A percentile compares a stretch with the other conserved stretches of the same genome.
phyloP scores from a whole-genome alignment of 1,140 invertebrate species.

The Anadara kagoshimensis region DNA sequence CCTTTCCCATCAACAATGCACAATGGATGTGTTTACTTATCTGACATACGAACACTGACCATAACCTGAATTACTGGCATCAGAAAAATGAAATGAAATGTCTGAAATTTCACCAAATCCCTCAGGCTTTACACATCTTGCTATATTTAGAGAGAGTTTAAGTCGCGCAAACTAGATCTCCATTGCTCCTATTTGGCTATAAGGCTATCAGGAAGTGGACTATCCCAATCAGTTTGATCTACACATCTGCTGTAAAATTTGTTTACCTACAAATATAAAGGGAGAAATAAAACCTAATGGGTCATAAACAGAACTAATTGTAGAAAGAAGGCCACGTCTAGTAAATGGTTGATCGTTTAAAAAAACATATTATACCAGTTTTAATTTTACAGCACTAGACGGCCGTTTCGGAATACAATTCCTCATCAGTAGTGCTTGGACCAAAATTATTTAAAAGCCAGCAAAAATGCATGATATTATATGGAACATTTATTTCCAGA shows the following conservation, averaged over 20 bases:
- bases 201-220: conserved; percentile 34
- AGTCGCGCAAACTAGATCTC: conserved; percentile 26
- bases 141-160: conserved; percentile 32
- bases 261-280: conserved; percentile 35
- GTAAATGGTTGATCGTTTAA: conserved; percentile 44
- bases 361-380: too few relatives aligned
- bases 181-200: conserved; percentile 29
- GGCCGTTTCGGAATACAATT: too few relatives aligned
- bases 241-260: conserved; percentile 47
- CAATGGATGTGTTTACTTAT: too few relatives aligned
- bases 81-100: conserved; percentile 48
- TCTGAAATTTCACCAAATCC: conserved; percentile 30
- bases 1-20: conserved; percentile 46
- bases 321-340: conserved; percentile 43
- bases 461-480: too few relatives aligned
- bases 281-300: conserved; percentile 44
- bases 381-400: too few relatives aligned
- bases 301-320: conserved; percentile 40
- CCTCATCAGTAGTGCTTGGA: too few relatives aligned
- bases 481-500: too few relatives aligned
- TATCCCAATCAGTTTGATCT: conserved; percentile 43
- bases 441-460: too few relatives aligned
- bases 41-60: conserved; percentile 46
- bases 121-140: conserved; percentile 40
- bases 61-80: conserved; percentile 49